Base-by-base conservation (phyloP, 2,888 invertebrate species). In the Maniola hyperantus region DNA sequence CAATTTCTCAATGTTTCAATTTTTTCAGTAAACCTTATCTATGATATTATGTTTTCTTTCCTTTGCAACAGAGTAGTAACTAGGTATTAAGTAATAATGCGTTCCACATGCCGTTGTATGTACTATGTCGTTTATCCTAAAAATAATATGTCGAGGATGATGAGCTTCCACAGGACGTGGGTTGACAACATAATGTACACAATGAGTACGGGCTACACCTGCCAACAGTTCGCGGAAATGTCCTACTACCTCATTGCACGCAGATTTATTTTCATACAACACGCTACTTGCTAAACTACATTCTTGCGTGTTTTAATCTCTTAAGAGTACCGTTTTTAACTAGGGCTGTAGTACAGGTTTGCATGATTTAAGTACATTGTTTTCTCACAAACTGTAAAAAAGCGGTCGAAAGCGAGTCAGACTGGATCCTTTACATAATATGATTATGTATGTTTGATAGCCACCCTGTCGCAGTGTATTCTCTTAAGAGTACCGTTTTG, bases 181-280 rank as follows among this genome's bases (percentile, higher is more conserved):
- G 34, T 33, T 36, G 60, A 60, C 60, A 34, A 26, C 60, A 44
- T 7, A n/a, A 18, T 34, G 15, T 58, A 66, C 65, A 68, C 66
- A 68, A 68, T 63, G 59, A 59, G 42, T 65, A 61, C 46, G 18
- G 20, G 20, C 53, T 48, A 48, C 64, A 60, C 60, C 64, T 66
- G 66, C 63, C 66, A 66, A 46, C 26, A 36, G 63, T 58, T 66
- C 66, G 44, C 53, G 10, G 66, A 66, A 60, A 42, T 46, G 54
- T 42, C n/a, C n/a, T n/a, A 55, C 53, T 44, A 54, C 60, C 63
- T 63, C 68, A 64, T 69, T 60, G 63, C 54, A 48, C n/a, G 34
- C 42, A 62, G 55, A 64, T 69, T 63, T 69, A 66, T 64, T 69
- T 69, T 60, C 66, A 69, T 65, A 65, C 51, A 61, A 34, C 60